Evolutionary conservation across 35 echinoderm and acorn worm genomes (phyloP), one percentile per base, ranked within the genome.

Genomic region (Acanthaster planci): DNA sequence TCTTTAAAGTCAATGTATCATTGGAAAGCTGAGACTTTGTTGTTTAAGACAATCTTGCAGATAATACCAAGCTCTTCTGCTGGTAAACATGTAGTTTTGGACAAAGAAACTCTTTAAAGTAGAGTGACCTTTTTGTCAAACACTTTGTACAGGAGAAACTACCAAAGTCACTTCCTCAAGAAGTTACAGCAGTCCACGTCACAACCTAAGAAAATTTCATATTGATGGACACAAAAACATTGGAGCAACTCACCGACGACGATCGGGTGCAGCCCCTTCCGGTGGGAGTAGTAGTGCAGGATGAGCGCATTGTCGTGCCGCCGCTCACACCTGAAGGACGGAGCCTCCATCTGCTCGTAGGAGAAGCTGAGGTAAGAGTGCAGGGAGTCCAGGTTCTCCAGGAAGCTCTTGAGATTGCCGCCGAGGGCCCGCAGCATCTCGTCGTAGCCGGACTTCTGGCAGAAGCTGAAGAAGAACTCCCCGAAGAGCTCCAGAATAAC

Each of bases 301-400:
- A 99, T 91, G 31, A 99, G 86, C 21, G 92, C 92, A 38, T 94
- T 79, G 51, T 94, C 92, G 34, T n/a, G 51, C 67, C 84, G 80
- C 76, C 76, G 83, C 67, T 99, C 96, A 53, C 96, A 99, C 51
- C 96, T 79, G 54, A 99, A 99, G 2, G 96, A 99, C 19, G 96
- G 96, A 18, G 96, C 96, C 77, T 99, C 96, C 96, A 99, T 99
- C 80, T 94, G 81, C 79, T 94, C 93, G 80, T 99, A 99, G 40
- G 96, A 99, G 40, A 99, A 89, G 72, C 96, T 99, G 29, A 99
- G 84, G 89, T 99, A 99, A 7, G 91, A 94, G 60, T 99, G 96
- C 40, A 99, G 89, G 27, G 96, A 90, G 52, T 99, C 96, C 15
- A 99, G 83, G 80, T 99, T 99, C 72, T 99, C 96, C 23, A 99